These are phyloP conservation scores for Callyntrura guangdongensis DNA, from an alignment of 2,888 invertebrate species.

Conservation along the genomic window DNA sequence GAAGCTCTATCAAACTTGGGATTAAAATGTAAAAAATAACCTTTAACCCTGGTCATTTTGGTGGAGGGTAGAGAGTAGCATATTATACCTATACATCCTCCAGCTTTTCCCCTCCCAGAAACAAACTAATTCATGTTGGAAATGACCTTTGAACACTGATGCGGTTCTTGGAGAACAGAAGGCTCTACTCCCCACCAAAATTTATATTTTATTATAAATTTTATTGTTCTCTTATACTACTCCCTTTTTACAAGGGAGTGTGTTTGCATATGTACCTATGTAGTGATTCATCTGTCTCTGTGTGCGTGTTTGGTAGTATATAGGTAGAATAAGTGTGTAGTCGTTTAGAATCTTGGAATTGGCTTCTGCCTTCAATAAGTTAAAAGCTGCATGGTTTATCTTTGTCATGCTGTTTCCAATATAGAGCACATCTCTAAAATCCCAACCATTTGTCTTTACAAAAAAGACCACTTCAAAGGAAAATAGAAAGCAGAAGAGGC, in stretches of 20 bases:
- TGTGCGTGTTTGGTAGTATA: background rate
- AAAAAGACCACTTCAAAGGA: constrained; percentile 34
- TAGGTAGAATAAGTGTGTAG: too few species aligned
- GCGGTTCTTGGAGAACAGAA: background rate
- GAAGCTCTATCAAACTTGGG: background rate
- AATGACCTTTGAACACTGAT: too few species aligned
- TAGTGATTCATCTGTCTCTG: background rate
- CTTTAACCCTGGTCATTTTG: constrained; percentile 14
- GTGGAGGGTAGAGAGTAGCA: too few species aligned
- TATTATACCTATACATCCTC: too few species aligned
- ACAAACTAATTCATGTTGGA: too few species aligned
- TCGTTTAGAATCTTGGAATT: constrained; percentile 53
- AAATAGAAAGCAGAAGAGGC: background rate
- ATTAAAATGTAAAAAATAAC: background rate
- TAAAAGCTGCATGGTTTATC: constrained; percentile 70
- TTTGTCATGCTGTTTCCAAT: constrained; percentile 48
- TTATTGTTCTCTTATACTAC: background rate
- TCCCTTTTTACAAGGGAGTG: background rate
- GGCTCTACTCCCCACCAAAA: background rate
- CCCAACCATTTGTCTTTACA: constrained; percentile 67
- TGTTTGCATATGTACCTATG: background rate
- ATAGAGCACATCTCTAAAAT: constrained; percentile 58
- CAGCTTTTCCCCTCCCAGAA: too few species aligned
- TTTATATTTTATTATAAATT: background rate
- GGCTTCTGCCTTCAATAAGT: constrained; percentile 72